Conservation (phyloP, 1,140 invertebrate genomes). For the Scaptomyza hsui region DNA sequence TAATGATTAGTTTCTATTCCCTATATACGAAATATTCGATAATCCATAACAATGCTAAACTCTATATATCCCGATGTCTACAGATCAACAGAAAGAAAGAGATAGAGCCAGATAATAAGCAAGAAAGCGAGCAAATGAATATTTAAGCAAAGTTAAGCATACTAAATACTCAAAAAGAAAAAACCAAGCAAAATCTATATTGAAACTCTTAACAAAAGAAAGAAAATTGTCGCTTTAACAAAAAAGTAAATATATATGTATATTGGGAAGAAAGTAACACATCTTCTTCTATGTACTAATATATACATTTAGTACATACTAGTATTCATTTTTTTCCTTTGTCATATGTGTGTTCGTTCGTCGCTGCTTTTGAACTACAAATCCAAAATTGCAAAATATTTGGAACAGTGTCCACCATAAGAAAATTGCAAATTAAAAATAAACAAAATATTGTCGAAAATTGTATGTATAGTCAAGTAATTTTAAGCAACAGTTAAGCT, state of each 20-base stretch:
- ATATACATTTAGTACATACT: constrained; percentile 8
- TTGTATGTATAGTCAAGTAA: neutral
- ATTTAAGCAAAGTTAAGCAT: constrained; percentile 7
- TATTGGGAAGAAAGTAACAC: constrained; percentile 6
- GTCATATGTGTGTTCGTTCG: constrained; percentile 4
- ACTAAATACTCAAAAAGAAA: constrained; percentile 36
- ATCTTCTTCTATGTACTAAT: constrained; percentile 10
- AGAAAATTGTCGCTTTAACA: neutral
- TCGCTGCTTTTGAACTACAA: constrained; percentile 2
- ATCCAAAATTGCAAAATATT: constrained; percentile 5
- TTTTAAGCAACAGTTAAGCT: constrained; percentile 27
- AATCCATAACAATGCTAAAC: constrained; percentile 1
- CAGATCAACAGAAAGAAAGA: neutral
- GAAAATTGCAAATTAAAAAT: neutral
- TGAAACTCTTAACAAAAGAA: constrained; percentile 15
- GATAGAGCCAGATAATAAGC: neutral
- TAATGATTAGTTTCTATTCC: constrained; percentile 20
- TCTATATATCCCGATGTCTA: constrained; percentile 1
- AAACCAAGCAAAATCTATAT: neutral
- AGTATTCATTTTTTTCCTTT: neutral
- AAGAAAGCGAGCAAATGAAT: neutral
- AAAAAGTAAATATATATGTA: constrained; percentile 8
- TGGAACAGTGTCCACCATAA: neutral
- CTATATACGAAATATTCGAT: constrained; percentile 15
- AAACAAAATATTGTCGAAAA: neutral